Percentiles rank a stretch among this genome's conserved stretches.
These are phyloP conservation scores for Synchiropus splendidus DNA, from an alignment of 2,113 vertebrate species.

Conservation along the genomic window DNA sequence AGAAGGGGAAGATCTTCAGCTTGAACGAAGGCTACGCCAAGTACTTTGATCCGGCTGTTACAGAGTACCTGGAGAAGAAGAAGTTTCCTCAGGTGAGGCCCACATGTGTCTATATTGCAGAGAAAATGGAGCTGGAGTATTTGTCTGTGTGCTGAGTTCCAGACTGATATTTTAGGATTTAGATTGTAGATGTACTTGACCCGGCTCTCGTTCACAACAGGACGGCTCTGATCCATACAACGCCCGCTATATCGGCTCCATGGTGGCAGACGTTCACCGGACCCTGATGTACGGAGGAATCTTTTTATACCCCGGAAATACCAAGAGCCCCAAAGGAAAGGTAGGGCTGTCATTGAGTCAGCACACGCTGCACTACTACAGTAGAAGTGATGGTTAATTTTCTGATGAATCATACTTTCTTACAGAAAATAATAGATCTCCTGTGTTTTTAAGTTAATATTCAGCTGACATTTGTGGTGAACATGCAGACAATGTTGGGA, in stretches of 20 bases:
- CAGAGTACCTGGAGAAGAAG: conserved; percentile 82
- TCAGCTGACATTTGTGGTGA: too few relatives aligned
- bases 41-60: conserved; percentile 75
- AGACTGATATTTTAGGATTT: too few relatives aligned
- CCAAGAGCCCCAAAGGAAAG: conserved; percentile 88
- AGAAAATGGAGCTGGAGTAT: neutral
- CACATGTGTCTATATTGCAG: too few relatives aligned
- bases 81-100: conserved; percentile 79
- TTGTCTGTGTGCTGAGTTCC: neutral
- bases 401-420: too few relatives aligned
- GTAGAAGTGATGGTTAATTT: too few relatives aligned
- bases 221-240: conserved; percentile 82
- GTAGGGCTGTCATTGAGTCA: conserved; percentile 50
- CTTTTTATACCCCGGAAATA: conserved; percentile 89
- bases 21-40: conserved; percentile 84
- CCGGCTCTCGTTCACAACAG: conserved; percentile 40
- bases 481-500: too few relatives aligned
- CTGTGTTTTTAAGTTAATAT: too few relatives aligned
- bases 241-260: conserved; percentile 87
- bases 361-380: too few relatives aligned
- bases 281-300: conserved; percentile 93
- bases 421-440: too few relatives aligned
- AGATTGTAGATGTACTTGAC: neutral
- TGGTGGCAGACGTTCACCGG: conserved; percentile 96
- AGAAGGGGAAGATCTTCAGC: conserved; percentile 85